Percentiles rank a stretch among this genome's conserved stretches.
These are phyloP conservation scores for Teleopsis dalmanni DNA, from an alignment of 1,140 invertebrate genomes.

Conservation along the genomic window DNA sequence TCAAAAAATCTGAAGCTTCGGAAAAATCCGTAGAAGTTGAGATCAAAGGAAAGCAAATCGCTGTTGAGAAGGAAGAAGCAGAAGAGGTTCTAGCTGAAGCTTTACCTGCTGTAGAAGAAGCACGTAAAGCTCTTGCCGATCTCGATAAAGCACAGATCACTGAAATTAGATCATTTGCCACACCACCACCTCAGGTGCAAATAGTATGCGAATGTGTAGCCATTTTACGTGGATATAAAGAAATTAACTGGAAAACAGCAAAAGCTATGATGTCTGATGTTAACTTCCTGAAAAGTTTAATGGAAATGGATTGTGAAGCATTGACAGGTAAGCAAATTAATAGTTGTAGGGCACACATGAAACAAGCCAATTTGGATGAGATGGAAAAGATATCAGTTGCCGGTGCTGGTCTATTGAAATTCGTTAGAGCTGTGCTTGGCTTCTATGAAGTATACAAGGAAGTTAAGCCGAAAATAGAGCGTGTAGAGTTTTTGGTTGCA, in stretches of 20 bases:
- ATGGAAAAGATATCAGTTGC: conserved; percentile 72
- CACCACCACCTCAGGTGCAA: conserved; percentile 82
- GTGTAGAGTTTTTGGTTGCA: conserved; percentile 64
- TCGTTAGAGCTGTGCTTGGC: conserved; percentile 74
- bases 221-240: conserved; percentile 71
- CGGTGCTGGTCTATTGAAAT: conserved; percentile 74
- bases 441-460: conserved; percentile 80
- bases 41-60: conserved; percentile 67
- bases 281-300: conserved; percentile 68
- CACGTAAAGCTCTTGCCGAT: conserved; percentile 66
- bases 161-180: conserved; percentile 78
- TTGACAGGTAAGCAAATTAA: conserved; percentile 68
- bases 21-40: conserved; percentile 73
- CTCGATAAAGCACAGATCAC: conserved; percentile 84
- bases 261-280: conserved; percentile 87
- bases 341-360: conserved; percentile 62
- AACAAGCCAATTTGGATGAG: conserved; percentile 59
- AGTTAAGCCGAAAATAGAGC: conserved; percentile 81
- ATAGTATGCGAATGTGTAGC: conserved; percentile 80
- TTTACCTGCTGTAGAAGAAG: conserved; percentile 72
- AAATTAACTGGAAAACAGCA: conserved; percentile 81
- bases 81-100: conserved; percentile 69
- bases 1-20: conserved; percentile 68
- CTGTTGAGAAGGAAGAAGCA: conserved; percentile 72
- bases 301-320: conserved; percentile 77